Percentiles rank a stretch among this genome's conserved stretches.
Evolutionary conservation across 2,888 invertebrate genomes (phyloP).

Genomic region (Adelphocoris suturalis): DNA sequence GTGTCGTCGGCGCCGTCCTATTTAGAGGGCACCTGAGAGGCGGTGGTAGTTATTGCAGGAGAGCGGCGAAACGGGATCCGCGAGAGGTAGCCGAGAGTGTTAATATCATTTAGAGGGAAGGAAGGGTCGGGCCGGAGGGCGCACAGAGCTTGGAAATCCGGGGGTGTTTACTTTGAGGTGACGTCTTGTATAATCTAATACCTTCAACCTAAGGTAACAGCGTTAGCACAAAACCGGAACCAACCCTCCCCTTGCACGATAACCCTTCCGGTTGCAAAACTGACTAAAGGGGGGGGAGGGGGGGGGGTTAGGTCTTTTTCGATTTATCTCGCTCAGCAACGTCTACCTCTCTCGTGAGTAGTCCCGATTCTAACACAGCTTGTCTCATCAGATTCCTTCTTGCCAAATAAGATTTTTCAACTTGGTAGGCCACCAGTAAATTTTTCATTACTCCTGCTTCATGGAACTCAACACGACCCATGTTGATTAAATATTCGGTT

Average conservation of each 20-base stretch:
- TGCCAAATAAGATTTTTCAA: not conserved
- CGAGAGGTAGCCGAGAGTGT: slow-evolving; percentile 50
- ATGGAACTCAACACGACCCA: too few relatives aligned
- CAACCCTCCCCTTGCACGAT: not conserved
- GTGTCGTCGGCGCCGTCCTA: not conserved
- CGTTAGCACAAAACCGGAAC: slow-evolving; percentile 57
- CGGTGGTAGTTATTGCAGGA: slow-evolving; percentile 23
- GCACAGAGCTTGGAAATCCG: slow-evolving; percentile 26
- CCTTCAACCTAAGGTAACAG: slow-evolving; percentile 45
- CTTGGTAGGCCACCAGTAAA: too few relatives aligned
- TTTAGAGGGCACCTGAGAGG: not conserved
- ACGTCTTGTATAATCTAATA: slow-evolving; percentile 63
- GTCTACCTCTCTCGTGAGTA: not conserved
- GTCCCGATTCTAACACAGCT: not conserved
- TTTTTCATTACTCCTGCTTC: too few relatives aligned
- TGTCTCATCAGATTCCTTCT: not conserved
- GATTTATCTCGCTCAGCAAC: not conserved
- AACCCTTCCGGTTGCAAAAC: not conserved
- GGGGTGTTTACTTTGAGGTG: slow-evolving; percentile 60
- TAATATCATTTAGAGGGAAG: slow-evolving; percentile 48
- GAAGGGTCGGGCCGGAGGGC: not conserved
- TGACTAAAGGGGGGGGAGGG: not conserved
- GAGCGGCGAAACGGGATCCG: slow-evolving; percentile 27
- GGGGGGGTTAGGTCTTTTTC: not conserved
- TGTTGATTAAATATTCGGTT: too few relatives aligned